Evolutionary conservation across 2,113 vertebrate species (phyloP).

Genomic region (Leuciscus idus): DNA sequence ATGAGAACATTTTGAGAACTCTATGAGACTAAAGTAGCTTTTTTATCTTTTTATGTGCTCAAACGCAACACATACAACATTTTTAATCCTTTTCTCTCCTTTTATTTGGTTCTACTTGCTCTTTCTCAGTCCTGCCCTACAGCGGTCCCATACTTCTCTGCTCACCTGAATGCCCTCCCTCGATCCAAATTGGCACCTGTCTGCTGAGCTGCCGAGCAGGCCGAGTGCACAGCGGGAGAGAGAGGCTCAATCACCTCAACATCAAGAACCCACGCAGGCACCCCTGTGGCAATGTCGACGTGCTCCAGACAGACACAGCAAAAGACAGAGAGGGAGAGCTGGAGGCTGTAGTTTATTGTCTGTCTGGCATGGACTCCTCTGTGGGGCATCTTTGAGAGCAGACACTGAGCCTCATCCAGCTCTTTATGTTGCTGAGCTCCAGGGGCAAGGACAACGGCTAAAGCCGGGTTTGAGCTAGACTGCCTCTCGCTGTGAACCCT

Average conservation of each 20-base stretch:
- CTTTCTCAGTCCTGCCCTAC: not conserved
- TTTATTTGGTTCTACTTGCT: not conserved
- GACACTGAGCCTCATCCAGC: conserved; percentile 35
- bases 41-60: no score
- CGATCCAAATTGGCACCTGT: conserved; percentile 28
- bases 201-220: not conserved
- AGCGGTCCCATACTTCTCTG: conserved; percentile 19
- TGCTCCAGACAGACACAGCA: conserved; percentile 9
- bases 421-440: conserved; percentile 22
- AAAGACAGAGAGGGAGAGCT: conserved; percentile 29
- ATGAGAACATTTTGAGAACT: no score
- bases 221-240: conserved; percentile 10
- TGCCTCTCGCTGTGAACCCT: not conserved
- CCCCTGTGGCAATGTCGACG: conserved; percentile 43
- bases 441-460: conserved; percentile 23
- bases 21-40: no score
- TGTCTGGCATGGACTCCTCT: conserved; percentile 43
- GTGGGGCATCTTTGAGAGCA: conserved; percentile 30
- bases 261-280: conserved; percentile 41
- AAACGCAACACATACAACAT: not conserved
- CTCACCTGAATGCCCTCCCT: conserved; percentile 33
- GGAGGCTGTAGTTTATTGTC: conserved; percentile 41
- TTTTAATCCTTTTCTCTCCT: not conserved
- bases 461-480: not conserved
- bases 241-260: conserved; percentile 33